A percentile compares a stretch with the other conserved stretches of the same genome.
phyloP scores from a whole-genome alignment of 2,888 invertebrate genomes.

The Limnephilus marmoratus region DNA sequence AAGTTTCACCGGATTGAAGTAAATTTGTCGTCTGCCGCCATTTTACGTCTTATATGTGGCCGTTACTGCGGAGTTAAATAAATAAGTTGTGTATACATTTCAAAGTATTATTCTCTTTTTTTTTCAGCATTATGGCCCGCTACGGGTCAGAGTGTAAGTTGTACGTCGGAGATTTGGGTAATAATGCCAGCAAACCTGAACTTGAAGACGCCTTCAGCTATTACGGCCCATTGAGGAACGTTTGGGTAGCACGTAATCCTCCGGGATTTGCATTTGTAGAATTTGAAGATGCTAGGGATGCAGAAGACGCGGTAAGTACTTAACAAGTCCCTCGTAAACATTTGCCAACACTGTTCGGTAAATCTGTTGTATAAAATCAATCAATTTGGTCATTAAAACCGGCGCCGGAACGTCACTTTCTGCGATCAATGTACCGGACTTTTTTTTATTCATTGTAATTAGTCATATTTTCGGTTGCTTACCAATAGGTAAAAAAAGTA shows the following conservation, averaged over 20 bases:
- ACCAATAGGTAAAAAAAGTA: neutral
- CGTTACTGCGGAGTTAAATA: neutral
- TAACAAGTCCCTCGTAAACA: neutral
- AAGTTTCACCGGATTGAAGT: neutral
- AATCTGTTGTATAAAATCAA: neutral
- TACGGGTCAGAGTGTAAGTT: conserved; percentile 94
- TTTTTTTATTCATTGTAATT: neutral
- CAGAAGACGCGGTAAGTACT: conserved; percentile 89
- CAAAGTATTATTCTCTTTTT: neutral
- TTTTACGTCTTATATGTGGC: conserved; percentile 29
- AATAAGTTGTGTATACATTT: neutral
- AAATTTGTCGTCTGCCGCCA: conserved; percentile 34
- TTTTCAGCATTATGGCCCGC: conserved; percentile 80
- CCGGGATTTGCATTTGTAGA: conserved; percentile 97
- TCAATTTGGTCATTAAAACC: neutral
- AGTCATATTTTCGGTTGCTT: neutral
- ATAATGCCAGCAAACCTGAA: conserved; percentile 93
- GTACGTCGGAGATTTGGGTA: conserved; percentile 96
- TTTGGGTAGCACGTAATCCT: conserved; percentile 98
- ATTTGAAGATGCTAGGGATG: conserved; percentile 94
- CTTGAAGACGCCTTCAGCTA: conserved; percentile 95
- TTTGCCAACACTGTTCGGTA: neutral
- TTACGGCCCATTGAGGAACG: conserved; percentile 94
- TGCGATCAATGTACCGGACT: neutral
- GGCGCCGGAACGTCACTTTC: neutral